phyloP scores from a whole-genome alignment of 2,113 vertebrate species.

The Dromiciops gliroides region DNA sequence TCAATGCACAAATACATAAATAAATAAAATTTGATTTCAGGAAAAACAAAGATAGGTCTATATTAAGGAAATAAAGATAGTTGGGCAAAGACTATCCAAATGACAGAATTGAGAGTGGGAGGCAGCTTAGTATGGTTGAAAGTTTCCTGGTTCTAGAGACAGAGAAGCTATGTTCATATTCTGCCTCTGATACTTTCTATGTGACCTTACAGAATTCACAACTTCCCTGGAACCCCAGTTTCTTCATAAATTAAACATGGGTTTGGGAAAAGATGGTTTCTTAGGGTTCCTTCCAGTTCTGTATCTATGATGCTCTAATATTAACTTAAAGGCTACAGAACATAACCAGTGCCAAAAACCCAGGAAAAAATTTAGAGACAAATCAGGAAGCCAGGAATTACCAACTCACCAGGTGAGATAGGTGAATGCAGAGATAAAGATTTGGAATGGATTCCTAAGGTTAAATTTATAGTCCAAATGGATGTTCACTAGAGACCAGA shows the following conservation, averaged over 20 bases:
- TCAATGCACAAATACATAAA: too few species aligned
- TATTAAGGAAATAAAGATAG: background rate
- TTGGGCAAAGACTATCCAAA: background rate
- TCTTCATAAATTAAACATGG: background rate
- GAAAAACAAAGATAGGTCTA: background rate
- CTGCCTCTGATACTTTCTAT: background rate
- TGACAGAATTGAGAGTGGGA: background rate
- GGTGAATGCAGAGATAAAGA: background rate
- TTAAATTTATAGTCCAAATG: background rate
- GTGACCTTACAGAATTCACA: background rate
- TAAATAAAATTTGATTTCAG: background rate
- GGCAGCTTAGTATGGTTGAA: background rate
- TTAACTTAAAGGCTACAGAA: background rate
- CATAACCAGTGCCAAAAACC: background rate
- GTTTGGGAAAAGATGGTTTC: background rate
- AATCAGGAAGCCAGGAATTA: background rate
- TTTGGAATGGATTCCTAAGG: background rate
- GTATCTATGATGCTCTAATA: background rate
- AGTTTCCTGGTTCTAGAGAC: background rate
- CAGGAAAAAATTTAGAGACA: constrained; percentile 1
- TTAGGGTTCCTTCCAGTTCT: background rate
- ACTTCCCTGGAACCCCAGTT: background rate
- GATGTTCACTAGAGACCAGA: background rate
- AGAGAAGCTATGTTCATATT: background rate
- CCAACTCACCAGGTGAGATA: constrained; percentile 9